Conservation (phyloP, 2,888 invertebrate genomes). For the Kuschelorhynchus macadamiae region DNA sequence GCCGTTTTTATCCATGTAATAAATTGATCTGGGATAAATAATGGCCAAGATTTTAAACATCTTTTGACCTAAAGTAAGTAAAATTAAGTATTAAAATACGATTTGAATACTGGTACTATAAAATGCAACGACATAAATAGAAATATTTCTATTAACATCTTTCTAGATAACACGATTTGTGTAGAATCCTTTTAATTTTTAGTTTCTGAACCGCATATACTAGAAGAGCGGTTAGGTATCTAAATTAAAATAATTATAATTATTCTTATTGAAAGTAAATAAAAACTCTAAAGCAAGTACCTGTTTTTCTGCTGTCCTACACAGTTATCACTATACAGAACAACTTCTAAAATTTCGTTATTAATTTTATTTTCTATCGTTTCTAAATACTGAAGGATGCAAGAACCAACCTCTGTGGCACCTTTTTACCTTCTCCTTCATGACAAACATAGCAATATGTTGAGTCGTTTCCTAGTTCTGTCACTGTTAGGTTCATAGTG, state of each 20-base stretch:
- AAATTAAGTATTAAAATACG: constrained; percentile 2
- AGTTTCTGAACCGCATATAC: no score
- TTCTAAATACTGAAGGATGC: constrained; percentile 34
- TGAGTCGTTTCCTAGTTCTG: constrained; percentile 35
- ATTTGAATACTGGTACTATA: no score
- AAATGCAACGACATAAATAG: no score
- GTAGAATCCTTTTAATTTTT: no score
- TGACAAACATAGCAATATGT: constrained; percentile 61
- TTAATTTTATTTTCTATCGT: not conserved
- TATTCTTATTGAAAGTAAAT: no score
- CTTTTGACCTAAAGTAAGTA: constrained; percentile 7
- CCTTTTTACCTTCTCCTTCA: constrained; percentile 59
- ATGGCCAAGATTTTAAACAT: constrained; percentile 7
- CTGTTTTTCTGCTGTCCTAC: no score
- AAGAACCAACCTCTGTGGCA: constrained; percentile 61
- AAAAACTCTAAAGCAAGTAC: constrained; percentile 50
- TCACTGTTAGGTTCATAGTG: constrained; percentile 53
- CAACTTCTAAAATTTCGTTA: no score
- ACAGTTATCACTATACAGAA: no score
- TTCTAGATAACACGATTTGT: no score
- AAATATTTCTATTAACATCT: no score
- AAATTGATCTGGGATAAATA: constrained; percentile 14
- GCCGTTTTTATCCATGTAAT: not conserved
- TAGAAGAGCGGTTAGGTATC: not conserved
- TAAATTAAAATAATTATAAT: no score